Conservation (phyloP, 2,113 vertebrate species). For the Caloenas nicobarica region DNA sequence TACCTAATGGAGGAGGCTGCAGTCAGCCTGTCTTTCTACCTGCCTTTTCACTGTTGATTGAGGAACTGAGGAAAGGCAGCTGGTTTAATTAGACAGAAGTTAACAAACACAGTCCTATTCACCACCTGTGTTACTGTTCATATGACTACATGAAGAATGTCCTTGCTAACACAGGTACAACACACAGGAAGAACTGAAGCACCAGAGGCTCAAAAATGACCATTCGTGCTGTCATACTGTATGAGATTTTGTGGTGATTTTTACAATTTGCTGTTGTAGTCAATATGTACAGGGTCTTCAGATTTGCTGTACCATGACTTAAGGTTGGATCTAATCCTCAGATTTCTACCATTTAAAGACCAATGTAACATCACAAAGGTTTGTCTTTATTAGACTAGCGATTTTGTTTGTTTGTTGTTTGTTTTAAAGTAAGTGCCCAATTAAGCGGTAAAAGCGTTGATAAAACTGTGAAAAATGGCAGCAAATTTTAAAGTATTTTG, state of each 20-base stretch:
- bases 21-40: neutral
- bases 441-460: neutral
- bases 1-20: neutral
- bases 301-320: neutral
- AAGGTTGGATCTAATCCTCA: neutral
- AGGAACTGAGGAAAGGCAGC: neutral
- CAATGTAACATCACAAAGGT: neutral
- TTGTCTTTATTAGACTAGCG: neutral
- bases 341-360: neutral
- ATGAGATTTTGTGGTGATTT: neutral
- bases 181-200: neutral
- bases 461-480: neutral
- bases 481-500: neutral
- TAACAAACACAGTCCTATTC: neutral
- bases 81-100: neutral
- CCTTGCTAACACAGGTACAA: neutral
- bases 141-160: neutral
- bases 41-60: neutral
- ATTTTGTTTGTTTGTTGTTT: neutral
- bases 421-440: neutral
- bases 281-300: neutral
- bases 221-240: neutral
- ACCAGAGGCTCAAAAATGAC: neutral
- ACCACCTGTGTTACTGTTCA: neutral
- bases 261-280: neutral